Evolutionary conservation across 1,140 invertebrate genomes (phyloP).

Genomic region (Leptestheria dahalacensis): DNA sequence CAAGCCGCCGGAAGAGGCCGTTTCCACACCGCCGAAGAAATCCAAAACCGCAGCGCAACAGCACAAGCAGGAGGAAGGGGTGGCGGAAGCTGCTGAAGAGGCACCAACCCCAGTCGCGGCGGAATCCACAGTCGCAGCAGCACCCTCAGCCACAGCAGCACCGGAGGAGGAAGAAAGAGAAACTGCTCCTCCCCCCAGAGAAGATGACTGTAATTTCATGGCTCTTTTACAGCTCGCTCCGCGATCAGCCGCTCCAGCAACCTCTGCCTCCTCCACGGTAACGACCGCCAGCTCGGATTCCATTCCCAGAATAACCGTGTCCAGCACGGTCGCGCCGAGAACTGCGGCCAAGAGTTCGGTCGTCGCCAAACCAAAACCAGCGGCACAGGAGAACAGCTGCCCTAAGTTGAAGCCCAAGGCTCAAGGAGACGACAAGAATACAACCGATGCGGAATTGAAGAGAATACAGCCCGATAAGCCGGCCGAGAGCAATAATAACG

Average conservation of each 20-base stretch:
- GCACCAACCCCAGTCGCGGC: not conserved
- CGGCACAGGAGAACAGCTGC: slow-evolving; percentile 9
- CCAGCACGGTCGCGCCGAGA: no score
- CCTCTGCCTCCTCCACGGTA: no score
- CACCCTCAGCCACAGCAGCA: not conserved
- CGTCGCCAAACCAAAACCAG: slow-evolving; percentile 1
- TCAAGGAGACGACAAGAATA: no score
- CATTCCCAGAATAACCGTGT: no score
- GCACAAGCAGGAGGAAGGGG: slow-evolving; percentile 13
- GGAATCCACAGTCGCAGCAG: not conserved
- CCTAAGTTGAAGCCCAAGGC: no score
- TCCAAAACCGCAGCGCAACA: slow-evolving; percentile 11
- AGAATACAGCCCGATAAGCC: not conserved
- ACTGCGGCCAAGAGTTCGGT: not conserved
- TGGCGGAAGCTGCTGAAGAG: slow-evolving; percentile 8
- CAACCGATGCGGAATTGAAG: not conserved
- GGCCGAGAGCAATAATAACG: not conserved
- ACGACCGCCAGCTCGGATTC: no score
- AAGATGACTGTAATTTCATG: slow-evolving; percentile 10
- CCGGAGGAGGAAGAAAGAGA: not conserved
- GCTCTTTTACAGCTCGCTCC: slow-evolving; percentile 12
- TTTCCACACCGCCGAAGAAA: not conserved
- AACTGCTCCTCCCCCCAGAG: not conserved
- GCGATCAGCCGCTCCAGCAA: not conserved
- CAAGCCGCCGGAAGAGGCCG: not conserved